A percentile compares a stretch with the other conserved stretches of the same genome.
These are phyloP conservation scores for Anticlea derivata DNA, from an alignment of 2,888 invertebrate species.

Conservation along the genomic window DNA sequence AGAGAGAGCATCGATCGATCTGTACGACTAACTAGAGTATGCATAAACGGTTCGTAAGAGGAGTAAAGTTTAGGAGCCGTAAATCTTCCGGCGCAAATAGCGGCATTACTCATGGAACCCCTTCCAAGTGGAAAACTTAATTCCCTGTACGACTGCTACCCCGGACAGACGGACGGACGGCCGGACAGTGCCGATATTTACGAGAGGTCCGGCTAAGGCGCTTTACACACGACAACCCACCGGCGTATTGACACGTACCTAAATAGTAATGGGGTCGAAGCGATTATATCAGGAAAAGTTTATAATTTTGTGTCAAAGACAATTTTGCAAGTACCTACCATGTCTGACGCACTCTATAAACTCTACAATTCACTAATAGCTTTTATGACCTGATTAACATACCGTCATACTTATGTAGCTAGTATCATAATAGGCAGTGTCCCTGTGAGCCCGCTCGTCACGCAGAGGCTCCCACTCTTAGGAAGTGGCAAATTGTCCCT, in stretches of 20 bases:
- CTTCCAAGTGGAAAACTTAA: slow-evolving; percentile 28
- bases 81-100: slow-evolving; percentile 22
- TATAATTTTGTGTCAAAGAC: not conserved
- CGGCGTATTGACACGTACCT: not conserved
- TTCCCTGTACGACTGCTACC: slow-evolving; percentile 23
- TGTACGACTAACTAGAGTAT: no score
- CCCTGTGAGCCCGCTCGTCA: no score
- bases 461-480: slow-evolving; percentile 34
- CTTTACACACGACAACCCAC: not conserved
- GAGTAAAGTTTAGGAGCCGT: slow-evolving; percentile 14
- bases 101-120: slow-evolving; percentile 26
- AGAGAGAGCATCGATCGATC: no score
- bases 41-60: slow-evolving; percentile 9
- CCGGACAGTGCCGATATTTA: slow-evolving; percentile 23
- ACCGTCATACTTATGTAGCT: not conserved
- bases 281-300: not conserved
- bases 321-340: no score
- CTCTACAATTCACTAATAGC: no score
- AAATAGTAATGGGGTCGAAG: not conserved
- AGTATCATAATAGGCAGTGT: no score
- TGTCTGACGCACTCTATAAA: no score
- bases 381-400: not conserved
- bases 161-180: slow-evolving; percentile 8
- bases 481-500: slow-evolving; percentile 40
- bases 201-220: slow-evolving; percentile 10